Base-by-base conservation (phyloP, 2,797 vertebrate species). In the Masticophis lateralis region DNA sequence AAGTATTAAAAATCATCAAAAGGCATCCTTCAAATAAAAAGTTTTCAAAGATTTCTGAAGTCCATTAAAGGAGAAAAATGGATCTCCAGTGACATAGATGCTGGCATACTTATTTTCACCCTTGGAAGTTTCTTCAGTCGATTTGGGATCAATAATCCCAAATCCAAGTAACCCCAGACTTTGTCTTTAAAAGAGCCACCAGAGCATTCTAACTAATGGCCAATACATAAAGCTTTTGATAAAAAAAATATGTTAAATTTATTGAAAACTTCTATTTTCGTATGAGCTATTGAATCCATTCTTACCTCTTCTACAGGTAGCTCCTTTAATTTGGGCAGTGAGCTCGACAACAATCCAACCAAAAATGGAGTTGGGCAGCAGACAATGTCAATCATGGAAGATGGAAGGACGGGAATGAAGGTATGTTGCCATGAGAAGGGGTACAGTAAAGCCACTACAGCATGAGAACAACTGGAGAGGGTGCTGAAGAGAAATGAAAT, bases 401-500 rank as follows among this genome's bases (percentile, higher is more conserved):
- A 98, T 0, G 99, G 99, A 88, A 99, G 98, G 56, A 99, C 99
- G 0, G 99, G 99, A 96, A 99, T 99, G 98, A 99, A 99, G 95
- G 99, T 99, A 97, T 99, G 99, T 95, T 99, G 99, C 99, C 99
- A 99, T 96, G 99, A 99, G 98, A 99, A 99, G 2, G 99, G 99
- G 97, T 99, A 99, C 86, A 99, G 98, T 97, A 99, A 97, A 69
- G 99, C 99, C 95, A 99, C 99, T 95, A 99, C 98, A 0, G 99
- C 99, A 0, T 99, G 99, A 59, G 99, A 98, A 95, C 99, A 99
- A 98, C 98, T 99, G 51, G 99, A 99, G 94, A 99, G 98, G 89
- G 98, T 99, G 94, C 99, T 99, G 97, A 53, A 93, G 96, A 97
- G 22, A 95, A 94, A 79, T 95, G 60, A 94, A 89, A 56, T 56